Conservation (phyloP, 1,140 invertebrate genomes). For the Tetramorium simillimum region DNA sequence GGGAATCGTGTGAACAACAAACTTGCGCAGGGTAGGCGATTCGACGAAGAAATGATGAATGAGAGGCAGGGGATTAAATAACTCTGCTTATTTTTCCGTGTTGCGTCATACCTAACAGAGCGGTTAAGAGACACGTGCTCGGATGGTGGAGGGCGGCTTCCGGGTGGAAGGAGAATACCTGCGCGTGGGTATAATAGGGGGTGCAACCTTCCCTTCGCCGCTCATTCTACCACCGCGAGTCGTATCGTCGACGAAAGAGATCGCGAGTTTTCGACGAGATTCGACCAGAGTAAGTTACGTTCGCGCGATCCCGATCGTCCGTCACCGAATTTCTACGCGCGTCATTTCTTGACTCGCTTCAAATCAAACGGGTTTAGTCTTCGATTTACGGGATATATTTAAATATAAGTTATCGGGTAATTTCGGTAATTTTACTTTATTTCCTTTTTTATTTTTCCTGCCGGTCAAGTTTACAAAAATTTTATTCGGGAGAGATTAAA, state of each 20-base stretch:
- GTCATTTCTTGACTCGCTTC: neutral
- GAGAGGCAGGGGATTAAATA: neutral
- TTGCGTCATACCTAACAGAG: slow-evolving; percentile 71
- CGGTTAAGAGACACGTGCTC: slow-evolving; percentile 66
- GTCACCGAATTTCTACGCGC: too few species aligned
- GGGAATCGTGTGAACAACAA: neutral
- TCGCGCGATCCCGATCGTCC: neutral
- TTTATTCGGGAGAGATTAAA: neutral
- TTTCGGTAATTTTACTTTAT: neutral
- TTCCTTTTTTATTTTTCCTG: neutral
- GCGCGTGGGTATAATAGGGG: slow-evolving; percentile 81
- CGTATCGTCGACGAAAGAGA: slow-evolving; percentile 64
- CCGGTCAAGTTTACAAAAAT: too few species aligned
- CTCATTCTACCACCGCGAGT: slow-evolving; percentile 77
- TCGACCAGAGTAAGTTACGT: slow-evolving; percentile 24
- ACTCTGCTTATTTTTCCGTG: neutral
- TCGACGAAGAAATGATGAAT: neutral
- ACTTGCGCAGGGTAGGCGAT: slow-evolving; percentile 12
- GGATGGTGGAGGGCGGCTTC: slow-evolving; percentile 57
- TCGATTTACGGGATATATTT: too few species aligned
- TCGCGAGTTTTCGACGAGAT: neutral
- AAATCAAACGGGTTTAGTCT: neutral
- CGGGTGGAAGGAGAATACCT: slow-evolving; percentile 74
- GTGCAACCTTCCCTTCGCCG: slow-evolving; percentile 76
- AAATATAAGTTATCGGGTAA: neutral